These are phyloP conservation scores for Melipona quadrifasciata DNA, from an alignment of 1,140 invertebrate species.

Conservation along the genomic window DNA sequence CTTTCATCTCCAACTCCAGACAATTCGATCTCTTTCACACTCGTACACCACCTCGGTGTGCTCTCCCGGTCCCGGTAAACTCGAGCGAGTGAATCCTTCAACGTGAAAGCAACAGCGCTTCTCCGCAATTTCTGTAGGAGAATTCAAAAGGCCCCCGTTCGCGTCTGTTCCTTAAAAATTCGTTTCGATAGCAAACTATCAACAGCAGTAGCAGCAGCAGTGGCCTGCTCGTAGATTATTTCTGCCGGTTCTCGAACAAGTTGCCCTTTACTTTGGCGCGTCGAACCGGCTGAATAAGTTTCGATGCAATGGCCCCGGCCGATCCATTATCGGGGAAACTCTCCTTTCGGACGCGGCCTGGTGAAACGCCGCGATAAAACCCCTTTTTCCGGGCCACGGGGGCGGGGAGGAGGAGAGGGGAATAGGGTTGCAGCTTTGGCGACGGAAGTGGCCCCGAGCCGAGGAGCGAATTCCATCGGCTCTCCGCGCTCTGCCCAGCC, in stretches of 20 bases:
- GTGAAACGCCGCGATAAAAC: slow-evolving; percentile 56
- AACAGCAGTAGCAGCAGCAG: not conserved
- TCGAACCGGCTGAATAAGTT: slow-evolving; percentile 52
- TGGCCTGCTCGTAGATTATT: not conserved
- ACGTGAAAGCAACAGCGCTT: not conserved
- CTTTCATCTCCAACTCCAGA: not conserved
- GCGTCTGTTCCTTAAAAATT: not conserved
- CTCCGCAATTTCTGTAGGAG: not conserved
- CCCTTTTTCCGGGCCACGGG: slow-evolving; percentile 2
- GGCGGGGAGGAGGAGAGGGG: too few relatives aligned
- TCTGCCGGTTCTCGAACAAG: slow-evolving; percentile 25
- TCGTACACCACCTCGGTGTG: too few relatives aligned
- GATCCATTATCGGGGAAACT: slow-evolving; percentile 56
- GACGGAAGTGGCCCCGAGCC: slow-evolving; percentile 14
- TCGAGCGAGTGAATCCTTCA: not conserved
- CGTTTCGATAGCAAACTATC: not conserved
- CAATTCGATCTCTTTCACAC: not conserved
- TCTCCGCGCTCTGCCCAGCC: not conserved
- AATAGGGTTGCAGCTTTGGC: slow-evolving; percentile 29
- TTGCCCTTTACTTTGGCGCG: slow-evolving; percentile 15
- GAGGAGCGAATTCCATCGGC: slow-evolving; percentile 36
- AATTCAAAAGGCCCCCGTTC: not conserved
- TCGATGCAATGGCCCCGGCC: slow-evolving; percentile 15
- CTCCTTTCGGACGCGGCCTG: slow-evolving; percentile 40
- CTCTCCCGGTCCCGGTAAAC: not conserved